Evolutionary conservation across 2,113 vertebrate species (phyloP), one percentile per base, ranked within the genome.

Genomic region (Rana temporaria): DNA sequence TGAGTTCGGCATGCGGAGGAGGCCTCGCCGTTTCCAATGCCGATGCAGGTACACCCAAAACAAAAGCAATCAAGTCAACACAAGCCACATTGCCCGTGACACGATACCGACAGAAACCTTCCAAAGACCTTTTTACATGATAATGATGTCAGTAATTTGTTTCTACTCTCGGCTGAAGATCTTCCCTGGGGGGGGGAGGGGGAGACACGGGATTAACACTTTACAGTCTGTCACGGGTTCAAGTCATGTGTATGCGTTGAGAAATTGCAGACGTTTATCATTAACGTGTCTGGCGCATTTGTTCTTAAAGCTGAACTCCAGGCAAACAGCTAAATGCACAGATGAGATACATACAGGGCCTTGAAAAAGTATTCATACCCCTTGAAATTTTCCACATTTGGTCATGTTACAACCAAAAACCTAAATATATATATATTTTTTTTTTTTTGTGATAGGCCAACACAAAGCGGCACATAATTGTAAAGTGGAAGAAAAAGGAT

Each of bases 101-200:
- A 63, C 16, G 32, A 60, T 42, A 34, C 22, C 34, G 60, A 76
- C 66, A 55, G 48, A 78, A 73, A 65, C 8, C 75, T 20, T 65
- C 48, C 38, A 78, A 0, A 78, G 48, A 64, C 42, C 42, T 38
- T 65, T 38, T 59, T 18, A 67, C 32, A 67, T 66, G 76, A 24
- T 78, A 67, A 78, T 56, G 34, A 38, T 67, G 42, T 78, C 76
- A 67, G 76, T 66, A 64, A 66, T 78, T 78, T 78, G 76, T 78
- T 64, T 56, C 52, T 14, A 59, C 71, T 74, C 8, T 55, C 34
- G 34, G 34, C 34, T 38, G 34, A 38, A 38, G 7, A 38, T 38
- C 34, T 38, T 38, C 42, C 67, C 67, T 34, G 68, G 8, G 34
- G 34, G 66, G 8, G 2, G 12, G 1, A 6, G 0, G 2, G 3